These are phyloP conservation scores for Cryptotis parvus DNA, from an alignment of 2,113 vertebrate genomes.

Conservation along the genomic window DNA sequence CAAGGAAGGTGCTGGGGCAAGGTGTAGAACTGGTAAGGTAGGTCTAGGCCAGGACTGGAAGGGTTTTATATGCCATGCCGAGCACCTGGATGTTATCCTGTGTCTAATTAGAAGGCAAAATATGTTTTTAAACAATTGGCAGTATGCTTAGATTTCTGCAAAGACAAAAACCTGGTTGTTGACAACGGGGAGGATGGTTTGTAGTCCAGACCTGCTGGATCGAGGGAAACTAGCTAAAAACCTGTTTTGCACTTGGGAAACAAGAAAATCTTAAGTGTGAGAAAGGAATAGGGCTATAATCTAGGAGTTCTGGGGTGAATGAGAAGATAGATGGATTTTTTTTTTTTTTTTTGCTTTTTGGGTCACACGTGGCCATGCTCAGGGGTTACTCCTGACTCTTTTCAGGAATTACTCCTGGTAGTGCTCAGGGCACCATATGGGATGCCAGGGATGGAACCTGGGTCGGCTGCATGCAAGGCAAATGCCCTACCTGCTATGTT, in stretches of 20 bases:
- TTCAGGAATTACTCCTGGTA: too few species aligned
- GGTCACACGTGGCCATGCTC: too few species aligned
- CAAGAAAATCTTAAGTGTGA: slow-evolving; percentile 2
- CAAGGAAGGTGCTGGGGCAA: background rate
- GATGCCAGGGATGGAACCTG: too few species aligned
- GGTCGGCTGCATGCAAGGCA: too few species aligned
- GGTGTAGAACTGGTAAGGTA: slow-evolving; percentile 54
- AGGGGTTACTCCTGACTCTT: too few species aligned
- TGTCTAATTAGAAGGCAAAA: slow-evolving; percentile 59
- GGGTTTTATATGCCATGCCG: slow-evolving; percentile 56
- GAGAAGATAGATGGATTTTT: background rate
- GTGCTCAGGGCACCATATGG: too few species aligned
- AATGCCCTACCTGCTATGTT: too few species aligned
- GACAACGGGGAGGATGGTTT: background rate
- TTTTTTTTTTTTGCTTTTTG: too few species aligned
- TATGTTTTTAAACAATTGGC: slow-evolving; percentile 44
- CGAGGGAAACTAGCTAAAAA: background rate
- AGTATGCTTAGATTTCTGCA: slow-evolving; percentile 5
- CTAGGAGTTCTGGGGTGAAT: slow-evolving; percentile 3
- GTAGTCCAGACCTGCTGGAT: slow-evolving; percentile 23
- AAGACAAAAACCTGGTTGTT: background rate
- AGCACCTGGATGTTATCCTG: slow-evolving; percentile 53
- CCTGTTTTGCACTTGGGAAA: background rate
- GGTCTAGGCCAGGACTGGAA: slow-evolving; percentile 48
- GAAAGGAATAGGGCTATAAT: background rate